Evolutionary conservation across 2,113 vertebrate species (phyloP).

Genomic region (Microcebus lehilahytsara): DNA sequence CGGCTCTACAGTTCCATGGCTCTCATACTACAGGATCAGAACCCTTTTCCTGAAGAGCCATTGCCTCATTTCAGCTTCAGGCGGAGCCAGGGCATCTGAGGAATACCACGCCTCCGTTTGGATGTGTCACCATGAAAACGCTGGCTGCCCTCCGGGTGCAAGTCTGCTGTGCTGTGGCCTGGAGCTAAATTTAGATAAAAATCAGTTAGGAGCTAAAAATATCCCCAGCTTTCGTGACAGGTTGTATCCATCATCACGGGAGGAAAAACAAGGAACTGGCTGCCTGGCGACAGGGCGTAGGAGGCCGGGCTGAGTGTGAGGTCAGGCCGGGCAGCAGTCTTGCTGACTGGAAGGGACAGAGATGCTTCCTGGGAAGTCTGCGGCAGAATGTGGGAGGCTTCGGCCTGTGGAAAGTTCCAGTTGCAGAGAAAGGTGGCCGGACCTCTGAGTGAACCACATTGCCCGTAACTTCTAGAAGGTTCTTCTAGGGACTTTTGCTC

Average conservation of each 20-base stretch:
- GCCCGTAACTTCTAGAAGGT: constrained; percentile 11
- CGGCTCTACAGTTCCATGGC: background rate
- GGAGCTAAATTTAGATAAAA: constrained; percentile 76
- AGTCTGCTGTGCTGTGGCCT: constrained; percentile 32
- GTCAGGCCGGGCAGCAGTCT: background rate
- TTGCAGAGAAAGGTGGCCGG: background rate
- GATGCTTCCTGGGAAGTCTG: background rate
- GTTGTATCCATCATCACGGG: constrained; percentile 40
- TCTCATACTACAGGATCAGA: background rate
- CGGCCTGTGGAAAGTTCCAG: background rate
- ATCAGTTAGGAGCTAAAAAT: constrained; percentile 69
- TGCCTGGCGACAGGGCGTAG: constrained; percentile 45
- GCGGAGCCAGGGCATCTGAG: constrained; percentile 38
- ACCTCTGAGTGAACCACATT: background rate
- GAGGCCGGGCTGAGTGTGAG: background rate
- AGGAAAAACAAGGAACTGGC: constrained; percentile 50
- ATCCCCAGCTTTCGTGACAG: constrained; percentile 60
- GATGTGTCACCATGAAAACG: constrained; percentile 61
- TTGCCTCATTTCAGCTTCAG: constrained; percentile 22
- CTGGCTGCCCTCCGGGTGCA: constrained; percentile 29
- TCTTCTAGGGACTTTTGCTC: background rate
- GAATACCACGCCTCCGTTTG: constrained; percentile 9
- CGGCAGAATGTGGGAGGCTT: background rate
- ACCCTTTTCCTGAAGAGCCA: background rate
- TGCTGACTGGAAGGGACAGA: background rate